phyloP scores from a whole-genome alignment of 2,888 invertebrate genomes.

The Stenotaenia linearis region DNA sequence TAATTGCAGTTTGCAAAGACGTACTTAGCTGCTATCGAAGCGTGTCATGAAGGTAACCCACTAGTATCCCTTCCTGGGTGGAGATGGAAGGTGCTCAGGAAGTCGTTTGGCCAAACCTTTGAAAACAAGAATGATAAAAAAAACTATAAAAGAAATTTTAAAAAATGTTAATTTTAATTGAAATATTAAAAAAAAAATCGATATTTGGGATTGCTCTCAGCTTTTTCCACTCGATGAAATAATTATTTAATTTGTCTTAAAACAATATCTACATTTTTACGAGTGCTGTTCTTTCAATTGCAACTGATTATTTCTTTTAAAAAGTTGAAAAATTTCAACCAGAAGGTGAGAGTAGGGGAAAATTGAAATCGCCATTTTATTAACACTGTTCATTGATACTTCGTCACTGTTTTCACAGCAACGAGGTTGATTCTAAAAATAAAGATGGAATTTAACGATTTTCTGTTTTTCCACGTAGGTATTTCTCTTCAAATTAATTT shows the following conservation, averaged over 20 bases:
- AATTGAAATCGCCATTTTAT: no score
- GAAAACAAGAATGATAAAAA: not conserved
- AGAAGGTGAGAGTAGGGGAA: no score
- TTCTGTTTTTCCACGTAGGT: not conserved
- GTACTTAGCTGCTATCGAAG: not conserved
- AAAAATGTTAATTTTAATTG: not conserved
- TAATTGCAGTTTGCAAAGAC: not conserved
- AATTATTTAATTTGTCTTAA: no score
- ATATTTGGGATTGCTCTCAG: no score
- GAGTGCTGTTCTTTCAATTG: no score
- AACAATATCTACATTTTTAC: no score
- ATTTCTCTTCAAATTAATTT: no score
- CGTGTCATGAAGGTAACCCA: not conserved
- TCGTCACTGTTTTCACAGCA: not conserved
- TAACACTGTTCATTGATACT: no score
- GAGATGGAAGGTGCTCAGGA: not conserved
- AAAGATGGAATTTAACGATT: not conserved
- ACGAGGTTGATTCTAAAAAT: not conserved
- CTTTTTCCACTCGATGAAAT: no score
- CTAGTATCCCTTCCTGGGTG: constrained; percentile 1
- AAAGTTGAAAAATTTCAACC: no score
- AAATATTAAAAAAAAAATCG: not conserved
- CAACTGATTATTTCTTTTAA: no score
- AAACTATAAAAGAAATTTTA: not conserved
- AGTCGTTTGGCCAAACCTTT: not conserved